These are phyloP conservation scores for Hafferia zeledoni DNA, from an alignment of 2,797 vertebrate genomes.

Conservation along the genomic window DNA sequence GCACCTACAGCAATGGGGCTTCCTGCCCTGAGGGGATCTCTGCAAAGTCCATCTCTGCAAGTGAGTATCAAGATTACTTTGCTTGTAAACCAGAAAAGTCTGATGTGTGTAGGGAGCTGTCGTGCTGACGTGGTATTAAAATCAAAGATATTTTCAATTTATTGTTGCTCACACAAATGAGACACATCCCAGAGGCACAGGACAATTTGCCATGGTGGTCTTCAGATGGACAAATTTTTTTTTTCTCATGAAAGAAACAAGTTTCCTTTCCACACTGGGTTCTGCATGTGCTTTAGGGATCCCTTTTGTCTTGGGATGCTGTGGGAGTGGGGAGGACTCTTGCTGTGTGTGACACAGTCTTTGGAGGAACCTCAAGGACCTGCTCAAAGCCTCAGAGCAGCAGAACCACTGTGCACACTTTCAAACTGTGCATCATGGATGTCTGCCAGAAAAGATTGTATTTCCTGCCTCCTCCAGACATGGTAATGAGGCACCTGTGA, in stretches of 20 bases:
- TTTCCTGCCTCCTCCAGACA: background rate
- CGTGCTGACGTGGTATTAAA: background rate
- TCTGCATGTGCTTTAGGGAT: background rate
- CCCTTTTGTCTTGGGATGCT: background rate
- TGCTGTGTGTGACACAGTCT: accelerated
- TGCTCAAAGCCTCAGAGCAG: background rate
- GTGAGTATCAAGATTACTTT: background rate
- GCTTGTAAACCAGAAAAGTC: background rate
- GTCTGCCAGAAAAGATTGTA: background rate
- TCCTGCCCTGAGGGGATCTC: background rate
- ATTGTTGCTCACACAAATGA: background rate
- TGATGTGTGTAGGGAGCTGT: background rate
- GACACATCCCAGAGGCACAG: background rate
- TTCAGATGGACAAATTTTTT: background rate
- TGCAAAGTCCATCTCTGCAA: background rate
- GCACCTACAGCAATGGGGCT: background rate
- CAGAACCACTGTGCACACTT: background rate
- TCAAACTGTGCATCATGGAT: background rate
- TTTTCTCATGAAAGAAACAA: background rate
- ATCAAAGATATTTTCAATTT: background rate
- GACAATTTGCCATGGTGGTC: background rate
- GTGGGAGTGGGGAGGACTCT: background rate
- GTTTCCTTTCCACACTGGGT: background rate
- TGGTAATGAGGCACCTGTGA: background rate
- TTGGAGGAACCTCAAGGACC: background rate